A percentile compares a stretch with the other conserved stretches of the same genome.
Conservation (phyloP, 2,888 invertebrate genomes). For the Amitus sp. region DNA sequence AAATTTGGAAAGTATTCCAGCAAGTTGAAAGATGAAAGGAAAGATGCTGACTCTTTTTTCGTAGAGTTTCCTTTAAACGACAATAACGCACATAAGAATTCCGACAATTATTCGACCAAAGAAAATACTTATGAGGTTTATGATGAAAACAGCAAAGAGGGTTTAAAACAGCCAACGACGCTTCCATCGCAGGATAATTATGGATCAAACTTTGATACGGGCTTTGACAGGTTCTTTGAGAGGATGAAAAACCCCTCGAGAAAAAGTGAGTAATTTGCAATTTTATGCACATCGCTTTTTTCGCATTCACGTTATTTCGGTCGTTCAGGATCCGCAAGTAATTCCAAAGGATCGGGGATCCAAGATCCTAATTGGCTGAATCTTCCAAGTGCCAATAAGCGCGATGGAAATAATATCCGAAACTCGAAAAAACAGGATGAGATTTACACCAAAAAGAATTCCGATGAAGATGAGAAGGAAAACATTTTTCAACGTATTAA, state of each 20-base stretch:
- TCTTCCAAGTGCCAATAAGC: not conserved
- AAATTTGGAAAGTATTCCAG: conserved; percentile 52
- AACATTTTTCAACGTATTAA: conserved; percentile 19
- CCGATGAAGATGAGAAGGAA: conserved; percentile 19
- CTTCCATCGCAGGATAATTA: conserved; percentile 32
- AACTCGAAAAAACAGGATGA: conserved; percentile 13
- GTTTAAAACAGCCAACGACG: conserved; percentile 39
- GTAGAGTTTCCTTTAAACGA: conserved; percentile 23
- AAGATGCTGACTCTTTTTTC: conserved; percentile 11
- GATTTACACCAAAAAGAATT: conserved; percentile 23
- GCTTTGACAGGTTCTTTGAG: conserved; percentile 43
- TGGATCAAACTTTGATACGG: conserved; percentile 48
- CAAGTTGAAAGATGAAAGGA: conserved; percentile 21
- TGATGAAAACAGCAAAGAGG: conserved; percentile 47
- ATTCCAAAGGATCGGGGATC: too few species aligned
- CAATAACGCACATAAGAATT: conserved; percentile 39
- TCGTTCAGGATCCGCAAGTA: not conserved
- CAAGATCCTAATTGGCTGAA: conserved; percentile 14
- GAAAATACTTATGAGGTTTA: conserved; percentile 20
- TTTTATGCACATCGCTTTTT: not conserved
- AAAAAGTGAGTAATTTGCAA: too few species aligned
- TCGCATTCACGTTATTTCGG: not conserved
- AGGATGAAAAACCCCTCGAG: too few species aligned
- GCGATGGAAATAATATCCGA: conserved; percentile 7
- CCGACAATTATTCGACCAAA: conserved; percentile 36